phyloP scores from a whole-genome alignment of 2,113 vertebrate species.

The Hyaena hyaena region DNA sequence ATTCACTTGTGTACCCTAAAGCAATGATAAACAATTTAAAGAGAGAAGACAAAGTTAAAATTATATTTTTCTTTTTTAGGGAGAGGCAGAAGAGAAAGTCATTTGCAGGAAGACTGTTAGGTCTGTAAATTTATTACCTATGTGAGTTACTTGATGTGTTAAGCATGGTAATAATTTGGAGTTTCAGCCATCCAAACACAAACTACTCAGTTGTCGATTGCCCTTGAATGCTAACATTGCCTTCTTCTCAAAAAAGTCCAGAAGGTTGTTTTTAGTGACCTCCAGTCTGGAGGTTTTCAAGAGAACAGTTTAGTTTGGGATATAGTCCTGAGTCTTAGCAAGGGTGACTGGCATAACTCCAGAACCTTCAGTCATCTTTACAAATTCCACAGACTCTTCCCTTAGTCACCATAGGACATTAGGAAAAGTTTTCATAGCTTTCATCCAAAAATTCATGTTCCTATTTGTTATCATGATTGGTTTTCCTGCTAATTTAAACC shows the following conservation, averaged over 20 bases:
- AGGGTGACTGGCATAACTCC: not conserved
- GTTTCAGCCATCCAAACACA: not conserved
- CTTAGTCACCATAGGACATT: not conserved
- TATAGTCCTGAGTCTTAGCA: not conserved
- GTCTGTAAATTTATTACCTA: slow-evolving; percentile 56
- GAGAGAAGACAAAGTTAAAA: slow-evolving; percentile 69
- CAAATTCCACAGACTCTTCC: not conserved
- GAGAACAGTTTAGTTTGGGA: not conserved
- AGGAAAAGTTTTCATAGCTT: not conserved
- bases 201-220: not conserved
- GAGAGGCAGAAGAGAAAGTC: not conserved
- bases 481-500: not conserved
- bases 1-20: slow-evolving; percentile 66
- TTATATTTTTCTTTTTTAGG: slow-evolving; percentile 60
- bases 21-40: slow-evolving; percentile 70
- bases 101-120: slow-evolving; percentile 19
- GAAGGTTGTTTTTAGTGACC: not conserved
- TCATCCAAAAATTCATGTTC: not conserved
- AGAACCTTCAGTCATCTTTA: not conserved
- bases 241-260: not conserved
- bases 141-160: slow-evolving; percentile 30
- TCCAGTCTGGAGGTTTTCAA: not conserved
- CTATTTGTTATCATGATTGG: not conserved
- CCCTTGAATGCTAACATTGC: not conserved
- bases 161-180: slow-evolving; percentile 48